Conservation (phyloP, 2,113 vertebrate species). For the Herpetotheres cachinnans region DNA sequence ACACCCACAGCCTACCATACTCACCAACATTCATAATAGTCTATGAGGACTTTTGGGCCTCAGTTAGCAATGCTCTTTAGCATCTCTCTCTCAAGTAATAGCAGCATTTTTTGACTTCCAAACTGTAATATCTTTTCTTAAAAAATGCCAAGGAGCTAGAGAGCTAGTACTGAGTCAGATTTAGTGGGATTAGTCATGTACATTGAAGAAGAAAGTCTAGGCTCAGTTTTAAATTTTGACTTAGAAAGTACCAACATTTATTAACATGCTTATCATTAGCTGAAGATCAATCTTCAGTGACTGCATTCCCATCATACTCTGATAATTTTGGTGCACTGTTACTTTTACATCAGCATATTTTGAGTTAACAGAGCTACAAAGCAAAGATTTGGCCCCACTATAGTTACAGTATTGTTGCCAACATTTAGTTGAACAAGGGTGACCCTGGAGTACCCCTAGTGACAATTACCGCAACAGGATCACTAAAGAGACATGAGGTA, state of each 20-base stretch:
- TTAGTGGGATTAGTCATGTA: not conserved
- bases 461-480: not conserved
- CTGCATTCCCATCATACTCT: not conserved
- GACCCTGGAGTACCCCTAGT: not conserved
- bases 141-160: not conserved
- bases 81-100: not conserved
- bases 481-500: not conserved
- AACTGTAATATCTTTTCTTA: not conserved
- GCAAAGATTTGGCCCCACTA: not conserved
- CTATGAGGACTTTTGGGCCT: not conserved
- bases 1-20: not conserved
- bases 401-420: not conserved
- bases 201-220: not conserved
- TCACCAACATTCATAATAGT: not conserved
- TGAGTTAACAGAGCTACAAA: not conserved
- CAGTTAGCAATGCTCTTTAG: not conserved
- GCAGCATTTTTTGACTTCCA: not conserved
- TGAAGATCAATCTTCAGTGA: not conserved
- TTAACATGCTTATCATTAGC: not conserved
- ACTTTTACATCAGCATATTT: not conserved
- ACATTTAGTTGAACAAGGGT: not conserved
- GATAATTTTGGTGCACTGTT: not conserved
- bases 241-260: not conserved
- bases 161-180: not conserved
- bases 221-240: not conserved